Evolutionary conservation across 2,888 invertebrate genomes (phyloP).

Genomic region (Athalia cordata): DNA sequence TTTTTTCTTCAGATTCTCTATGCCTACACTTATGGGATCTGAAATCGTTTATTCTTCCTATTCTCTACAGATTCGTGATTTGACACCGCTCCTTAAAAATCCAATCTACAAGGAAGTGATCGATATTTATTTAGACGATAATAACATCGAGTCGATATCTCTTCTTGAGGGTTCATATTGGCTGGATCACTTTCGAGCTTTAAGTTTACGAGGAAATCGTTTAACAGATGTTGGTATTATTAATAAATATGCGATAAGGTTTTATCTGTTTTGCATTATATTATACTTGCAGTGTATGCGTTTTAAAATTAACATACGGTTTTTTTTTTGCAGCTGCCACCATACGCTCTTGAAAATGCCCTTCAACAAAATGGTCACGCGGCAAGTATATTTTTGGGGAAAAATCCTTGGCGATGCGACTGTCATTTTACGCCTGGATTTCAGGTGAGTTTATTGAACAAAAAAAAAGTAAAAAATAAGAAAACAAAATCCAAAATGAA

Average conservation of each 20-base stretch:
- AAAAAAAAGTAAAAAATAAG: not conserved
- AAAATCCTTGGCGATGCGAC: conserved; percentile 90
- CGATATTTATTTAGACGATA: conserved; percentile 87
- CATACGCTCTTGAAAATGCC: conserved; percentile 87
- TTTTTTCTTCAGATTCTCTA: too few relatives aligned
- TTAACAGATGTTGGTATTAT: conserved; percentile 79
- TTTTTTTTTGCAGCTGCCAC: conserved; percentile 79
- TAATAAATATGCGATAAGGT: not conserved
- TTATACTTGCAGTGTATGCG: not conserved
- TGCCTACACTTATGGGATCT: too few relatives aligned
- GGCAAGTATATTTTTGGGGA: conserved; percentile 81
- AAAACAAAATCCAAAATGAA: not conserved
- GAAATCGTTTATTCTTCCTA: not conserved
- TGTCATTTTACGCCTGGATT: conserved; percentile 87
- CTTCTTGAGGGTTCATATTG: conserved; percentile 86
- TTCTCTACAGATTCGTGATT: conserved; percentile 77
- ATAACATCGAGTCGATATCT: conserved; percentile 80
- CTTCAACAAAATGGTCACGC: conserved; percentile 83
- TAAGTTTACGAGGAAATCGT: conserved; percentile 85
- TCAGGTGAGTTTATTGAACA: conserved; percentile 74
- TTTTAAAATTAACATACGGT: conserved; percentile 15
- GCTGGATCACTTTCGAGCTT: conserved; percentile 84
- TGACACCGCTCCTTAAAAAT: conserved; percentile 80
- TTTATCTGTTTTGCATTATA: conserved; percentile 10
- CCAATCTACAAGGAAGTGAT: conserved; percentile 80